Base-by-base conservation (phyloP, 2,797 vertebrate genomes). In the Melanogrammus aeglefinus region DNA sequence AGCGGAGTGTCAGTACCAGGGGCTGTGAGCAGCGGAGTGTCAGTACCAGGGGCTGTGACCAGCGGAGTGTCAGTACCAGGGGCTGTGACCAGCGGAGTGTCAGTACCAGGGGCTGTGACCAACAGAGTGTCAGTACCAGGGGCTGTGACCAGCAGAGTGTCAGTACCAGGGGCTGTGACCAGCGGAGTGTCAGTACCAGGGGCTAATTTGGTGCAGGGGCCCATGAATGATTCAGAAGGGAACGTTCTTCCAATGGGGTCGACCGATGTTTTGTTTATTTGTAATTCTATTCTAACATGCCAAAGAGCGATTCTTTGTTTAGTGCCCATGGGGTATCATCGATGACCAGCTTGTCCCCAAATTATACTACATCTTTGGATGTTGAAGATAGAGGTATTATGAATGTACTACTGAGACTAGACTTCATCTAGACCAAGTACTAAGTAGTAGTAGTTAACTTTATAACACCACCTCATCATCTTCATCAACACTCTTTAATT, bases 141-240 rank as follows among this genome's bases (percentile, higher is more conserved):
- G 6, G 35, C 35, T 35, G 35, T 35, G 35, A 35, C 35, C 35
- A 35, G 35, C 3, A 4, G 35, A 0, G 3, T 35, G 35, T 35
- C 35, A 35, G 41, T 10, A 21, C 10, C 47, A 5, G 6, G 6
- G 51, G 51, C 0, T n/a, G 51, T 16, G 63, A 27, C 63, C 63
- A 9, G n/a, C 47, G 72, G 24, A 74, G 75, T 81, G 79, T 81
- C 75, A 82, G 76, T 77, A 78, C 77, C 38, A 9, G 51, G 83
- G 78, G 81, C 78, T 39, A 81, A 74, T 83, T 78, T 81, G 77
- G 39, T 87, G 75, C 85, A 81, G 85, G 78, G 57, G 72, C 7
- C 66, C 47, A 78, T 92, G 83, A 91, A 93, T 90, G 82, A 92
- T 93, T 92, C 57, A 93, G 84, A 76, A 4, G 27, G 77, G 72